Conservation (phyloP, 2,797 vertebrate species). For the Paramormyrops hopkinsi region DNA sequence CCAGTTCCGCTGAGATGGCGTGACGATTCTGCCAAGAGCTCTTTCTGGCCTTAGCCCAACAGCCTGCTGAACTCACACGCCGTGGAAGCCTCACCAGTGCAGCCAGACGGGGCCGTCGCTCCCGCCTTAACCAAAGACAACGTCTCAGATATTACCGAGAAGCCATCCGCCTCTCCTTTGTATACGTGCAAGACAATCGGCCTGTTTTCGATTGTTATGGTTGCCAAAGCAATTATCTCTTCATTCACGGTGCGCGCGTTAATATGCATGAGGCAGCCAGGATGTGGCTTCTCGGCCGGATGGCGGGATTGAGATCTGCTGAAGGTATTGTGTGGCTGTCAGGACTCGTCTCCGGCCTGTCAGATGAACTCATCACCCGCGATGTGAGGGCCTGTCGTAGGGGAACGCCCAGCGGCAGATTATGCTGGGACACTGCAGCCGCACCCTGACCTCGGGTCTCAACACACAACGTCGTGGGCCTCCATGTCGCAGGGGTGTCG, state of each 20-base stretch:
- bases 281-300: slow-evolving; percentile 22
- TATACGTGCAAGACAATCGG: background rate
- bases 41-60: background rate
- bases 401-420: background rate
- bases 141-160: background rate
- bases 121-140: background rate
- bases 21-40: background rate
- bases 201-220: slow-evolving; percentile 26
- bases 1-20: background rate
- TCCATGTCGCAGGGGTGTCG: background rate
- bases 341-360: slow-evolving; percentile 30
- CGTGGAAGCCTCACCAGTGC: background rate
- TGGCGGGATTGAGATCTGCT: slow-evolving; percentile 46
- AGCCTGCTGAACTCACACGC: background rate
- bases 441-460: slow-evolving; percentile 21
- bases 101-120: background rate
- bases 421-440: slow-evolving; percentile 18
- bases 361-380: slow-evolving; percentile 44
- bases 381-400: background rate
- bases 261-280: slow-evolving; percentile 27
- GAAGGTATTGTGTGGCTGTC: slow-evolving; percentile 60
- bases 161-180: background rate
- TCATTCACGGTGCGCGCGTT: slow-evolving; percentile 16
- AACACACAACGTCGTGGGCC: background rate
- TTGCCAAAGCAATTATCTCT: slow-evolving; percentile 46